Evolutionary conservation across 1,140 invertebrate species (phyloP).

Genomic region (Hycleus cichorii): DNA sequence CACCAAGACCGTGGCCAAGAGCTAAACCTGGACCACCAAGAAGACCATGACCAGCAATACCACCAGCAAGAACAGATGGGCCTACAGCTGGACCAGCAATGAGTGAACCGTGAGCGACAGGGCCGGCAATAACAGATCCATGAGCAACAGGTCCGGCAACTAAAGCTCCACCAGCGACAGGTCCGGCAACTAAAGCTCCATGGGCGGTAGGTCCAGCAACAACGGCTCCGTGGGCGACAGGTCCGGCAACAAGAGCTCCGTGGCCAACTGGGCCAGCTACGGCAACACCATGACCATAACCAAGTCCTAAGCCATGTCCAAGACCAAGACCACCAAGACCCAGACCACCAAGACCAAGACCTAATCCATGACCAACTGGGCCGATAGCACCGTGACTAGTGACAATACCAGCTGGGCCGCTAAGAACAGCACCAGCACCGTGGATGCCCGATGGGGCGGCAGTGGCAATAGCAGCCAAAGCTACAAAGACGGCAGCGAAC

Average conservation of each 20-base stretch:
- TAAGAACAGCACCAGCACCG: background rate
- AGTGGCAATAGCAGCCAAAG: constrained; percentile 18
- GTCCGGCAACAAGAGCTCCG: constrained; percentile 8
- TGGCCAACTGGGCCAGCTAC: background rate
- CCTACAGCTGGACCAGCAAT: constrained; percentile 12
- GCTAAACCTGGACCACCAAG: constrained; percentile 12
- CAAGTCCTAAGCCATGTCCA: constrained; percentile 6
- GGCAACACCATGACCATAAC: background rate
- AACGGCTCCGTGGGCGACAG: background rate
- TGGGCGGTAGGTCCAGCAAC: background rate
- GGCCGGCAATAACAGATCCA: background rate
- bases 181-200: background rate
- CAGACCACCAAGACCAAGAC: background rate
- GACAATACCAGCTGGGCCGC: constrained; percentile 2
- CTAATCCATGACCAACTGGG: background rate
- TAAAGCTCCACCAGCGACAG: background rate
- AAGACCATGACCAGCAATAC: constrained; percentile 10
- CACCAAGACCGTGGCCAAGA: constrained; percentile 16
- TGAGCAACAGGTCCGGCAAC: constrained; percentile 3
- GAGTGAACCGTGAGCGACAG: background rate
- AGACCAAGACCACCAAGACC: background rate
- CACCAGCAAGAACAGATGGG: background rate
- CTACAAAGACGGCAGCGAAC: constrained; percentile 20
- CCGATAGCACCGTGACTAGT: constrained; percentile 7
- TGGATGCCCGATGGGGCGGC: constrained; percentile 13